Base-by-base conservation (phyloP, 2,888 invertebrate genomes). In the Cephus nigrinus region DNA sequence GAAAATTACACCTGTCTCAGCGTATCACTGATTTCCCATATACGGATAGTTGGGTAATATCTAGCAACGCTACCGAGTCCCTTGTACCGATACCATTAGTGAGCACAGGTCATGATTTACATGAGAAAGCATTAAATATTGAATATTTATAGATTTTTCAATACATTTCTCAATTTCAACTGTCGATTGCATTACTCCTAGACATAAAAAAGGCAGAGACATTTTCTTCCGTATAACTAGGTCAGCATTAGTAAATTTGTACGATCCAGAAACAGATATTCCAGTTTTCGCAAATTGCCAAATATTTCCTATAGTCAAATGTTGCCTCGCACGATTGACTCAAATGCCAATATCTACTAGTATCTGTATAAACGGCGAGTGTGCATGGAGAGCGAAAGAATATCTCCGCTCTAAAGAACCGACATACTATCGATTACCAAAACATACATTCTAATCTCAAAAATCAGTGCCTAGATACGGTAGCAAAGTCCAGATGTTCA, bases 311-410 rank as follows among this genome's bases (percentile, higher is more conserved):
- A 40, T 15, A 15, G 40, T 23, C 9, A 23, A 55, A 55, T 76
- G 71, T 72, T 80, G 78, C 81, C 82, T 84, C 81, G 79, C 81
- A 80, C 80, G 81, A 85, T 82, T 82, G 81, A 83, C 82, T 83
- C 83, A 83, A 86, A 84, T 84, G 84, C 83, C 86, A 82, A 86
- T 86, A 85, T 86, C 83, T 83, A 84, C 83, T 84, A 81, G 86
- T 86, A 84, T 86, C 84, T 82, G 84, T 84, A 85, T 84, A 81
- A 80, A 76, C 75, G 75, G 81, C 80, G 83, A 83, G 83, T 86
- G 81, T 82, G 82, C 55, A 75, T 71, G 30, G 33, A 68, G 5
- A 75, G 23, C n/a, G n/a, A 9, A 12, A 68, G 35, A 72, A n/a
- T 73, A 55, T 23, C 40, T 40, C 40, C 15, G 15, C 23, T 55